Evolutionary conservation across 2,797 vertebrate species (phyloP).

Genomic region (Nannoperca obscura): DNA sequence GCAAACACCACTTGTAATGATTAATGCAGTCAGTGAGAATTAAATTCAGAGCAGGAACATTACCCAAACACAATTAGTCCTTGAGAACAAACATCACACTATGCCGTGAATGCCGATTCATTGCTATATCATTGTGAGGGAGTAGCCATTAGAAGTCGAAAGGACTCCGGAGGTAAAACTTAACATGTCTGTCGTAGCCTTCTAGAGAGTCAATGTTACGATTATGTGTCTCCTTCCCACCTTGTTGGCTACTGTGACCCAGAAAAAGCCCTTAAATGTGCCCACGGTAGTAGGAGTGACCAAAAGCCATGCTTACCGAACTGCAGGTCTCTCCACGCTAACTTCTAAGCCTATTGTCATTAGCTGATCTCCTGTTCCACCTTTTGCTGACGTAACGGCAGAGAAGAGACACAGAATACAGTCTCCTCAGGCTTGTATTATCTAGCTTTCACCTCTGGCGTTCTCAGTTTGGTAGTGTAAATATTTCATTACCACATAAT

Average conservation of each 20-base stretch:
- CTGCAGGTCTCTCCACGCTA: conserved; percentile 42
- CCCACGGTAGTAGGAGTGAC: conserved; percentile 23
- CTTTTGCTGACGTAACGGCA: conserved; percentile 60
- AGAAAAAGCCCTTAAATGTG: conserved; percentile 38
- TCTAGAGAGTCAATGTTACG: conserved; percentile 14
- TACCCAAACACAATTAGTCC: conserved; percentile 86
- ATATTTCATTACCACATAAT: conserved; percentile 91
- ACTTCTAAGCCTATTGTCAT: conserved; percentile 55
- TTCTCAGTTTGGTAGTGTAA: conserved; percentile 87
- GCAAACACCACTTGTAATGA: conserved; percentile 84
- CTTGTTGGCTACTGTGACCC: conserved; percentile 24
- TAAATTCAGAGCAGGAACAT: conserved; percentile 85
- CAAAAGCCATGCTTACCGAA: conserved; percentile 37
- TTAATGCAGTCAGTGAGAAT: conserved; percentile 84
- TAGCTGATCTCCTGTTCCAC: conserved; percentile 63
- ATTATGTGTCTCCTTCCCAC: conserved; percentile 15
- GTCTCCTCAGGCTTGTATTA: conserved; percentile 81
- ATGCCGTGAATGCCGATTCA: conserved; percentile 69
- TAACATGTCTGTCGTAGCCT: conserved; percentile 15
- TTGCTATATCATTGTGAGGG: conserved; percentile 49
- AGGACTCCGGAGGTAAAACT: conserved; percentile 38
- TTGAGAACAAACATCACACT: conserved; percentile 83
- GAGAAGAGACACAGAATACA: conserved; percentile 72
- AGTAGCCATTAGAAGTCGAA: conserved; percentile 59
- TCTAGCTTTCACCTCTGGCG: conserved; percentile 84